Conservation (phyloP, 2,113 vertebrate species). For the Sminthopsis crassicaudata region DNA sequence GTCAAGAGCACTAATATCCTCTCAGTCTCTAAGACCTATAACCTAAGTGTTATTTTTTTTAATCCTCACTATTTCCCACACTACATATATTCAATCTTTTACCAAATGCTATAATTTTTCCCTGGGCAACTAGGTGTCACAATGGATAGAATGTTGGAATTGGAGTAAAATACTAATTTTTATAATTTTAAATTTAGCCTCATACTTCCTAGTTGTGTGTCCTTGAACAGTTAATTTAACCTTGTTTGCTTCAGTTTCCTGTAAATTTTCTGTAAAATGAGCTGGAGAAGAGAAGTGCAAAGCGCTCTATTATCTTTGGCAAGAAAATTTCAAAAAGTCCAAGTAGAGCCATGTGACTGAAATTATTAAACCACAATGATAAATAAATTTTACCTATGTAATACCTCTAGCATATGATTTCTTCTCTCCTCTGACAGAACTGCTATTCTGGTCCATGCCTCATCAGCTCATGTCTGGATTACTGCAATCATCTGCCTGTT, state of each 20-base stretch:
- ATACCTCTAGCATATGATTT: neutral
- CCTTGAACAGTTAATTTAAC: neutral
- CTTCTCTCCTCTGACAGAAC: neutral
- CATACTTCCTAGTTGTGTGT: neutral
- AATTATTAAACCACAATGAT: neutral
- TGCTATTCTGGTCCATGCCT: neutral
- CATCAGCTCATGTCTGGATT: neutral
- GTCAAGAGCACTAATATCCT: neutral
- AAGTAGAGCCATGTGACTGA: neutral
- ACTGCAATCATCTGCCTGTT: neutral
- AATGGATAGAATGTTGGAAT: neutral
- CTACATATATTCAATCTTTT: neutral
- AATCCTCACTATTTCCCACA: neutral
- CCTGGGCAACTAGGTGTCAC: neutral
- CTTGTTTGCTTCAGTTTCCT: neutral
- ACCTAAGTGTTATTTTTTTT: neutral
- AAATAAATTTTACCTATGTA: neutral
- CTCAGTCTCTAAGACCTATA: neutral
- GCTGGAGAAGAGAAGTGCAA: neutral
- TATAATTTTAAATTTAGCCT: too few relatives aligned
- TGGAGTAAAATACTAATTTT: neutral
- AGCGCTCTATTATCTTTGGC: neutral
- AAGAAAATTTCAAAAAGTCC: neutral
- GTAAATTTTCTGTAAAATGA: neutral
- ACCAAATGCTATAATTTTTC: neutral